Percentiles rank a stretch among this genome's conserved stretches.
Conservation (phyloP, 2,113 vertebrate species). For the Ammodytes dubius region DNA sequence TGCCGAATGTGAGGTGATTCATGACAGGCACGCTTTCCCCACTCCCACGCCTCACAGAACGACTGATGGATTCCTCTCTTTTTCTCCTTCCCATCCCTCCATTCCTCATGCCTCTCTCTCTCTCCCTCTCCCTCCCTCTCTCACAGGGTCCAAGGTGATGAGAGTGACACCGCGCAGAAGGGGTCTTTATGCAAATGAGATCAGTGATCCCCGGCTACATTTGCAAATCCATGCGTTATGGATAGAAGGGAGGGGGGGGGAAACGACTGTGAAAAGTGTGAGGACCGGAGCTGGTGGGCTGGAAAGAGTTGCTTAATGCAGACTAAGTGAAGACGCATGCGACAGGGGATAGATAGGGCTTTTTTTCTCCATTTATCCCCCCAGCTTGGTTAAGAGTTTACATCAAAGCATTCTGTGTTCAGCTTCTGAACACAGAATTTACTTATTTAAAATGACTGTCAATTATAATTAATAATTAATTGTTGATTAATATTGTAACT, state of each 20-base stretch:
- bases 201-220: slow-evolving; percentile 41
- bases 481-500: too few species aligned
- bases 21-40: slow-evolving; percentile 56
- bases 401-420: too few species aligned
- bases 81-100: neutral
- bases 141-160: slow-evolving; percentile 42
- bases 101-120: neutral
- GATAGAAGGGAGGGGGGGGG: slow-evolving; percentile 19
- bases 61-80: slow-evolving; percentile 59
- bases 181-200: slow-evolving; percentile 78
- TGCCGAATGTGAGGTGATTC: slow-evolving; percentile 70
- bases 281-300: slow-evolving; percentile 44
- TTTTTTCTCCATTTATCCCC: neutral
- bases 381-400: slow-evolving; percentile 36
- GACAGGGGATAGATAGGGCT: slow-evolving; percentile 6
- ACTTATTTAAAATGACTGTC: too few species aligned
- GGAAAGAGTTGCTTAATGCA: slow-evolving; percentile 55
- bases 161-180: slow-evolving; percentile 64
- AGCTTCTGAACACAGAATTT: too few species aligned
- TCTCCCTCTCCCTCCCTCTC: neutral
- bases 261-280: slow-evolving; percentile 33
- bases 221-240: slow-evolving; percentile 63
- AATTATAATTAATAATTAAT: too few species aligned
- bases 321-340: slow-evolving; percentile 44
- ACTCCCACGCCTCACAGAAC: slow-evolving; percentile 66